A percentile compares a stretch with the other conserved stretches of the same genome.
These are phyloP conservation scores for Elephas maximus DNA, from an alignment of 2,113 vertebrate species.

Conservation along the genomic window DNA sequence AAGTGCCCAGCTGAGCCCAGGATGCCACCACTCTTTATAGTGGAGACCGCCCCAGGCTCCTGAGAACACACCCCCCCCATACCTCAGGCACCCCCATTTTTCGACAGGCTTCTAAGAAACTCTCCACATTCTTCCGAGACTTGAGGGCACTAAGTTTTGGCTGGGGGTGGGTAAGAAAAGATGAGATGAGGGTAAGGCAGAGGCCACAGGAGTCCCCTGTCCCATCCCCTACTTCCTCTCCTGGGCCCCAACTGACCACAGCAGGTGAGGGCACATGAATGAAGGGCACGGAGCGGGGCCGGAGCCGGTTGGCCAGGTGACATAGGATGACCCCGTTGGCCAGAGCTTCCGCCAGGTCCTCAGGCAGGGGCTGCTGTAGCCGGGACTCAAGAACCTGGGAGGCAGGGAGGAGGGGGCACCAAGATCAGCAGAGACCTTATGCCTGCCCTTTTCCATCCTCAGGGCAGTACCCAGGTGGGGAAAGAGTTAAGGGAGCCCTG, in stretches of 20 bases:
- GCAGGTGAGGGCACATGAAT: slow-evolving; percentile 95
- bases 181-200: neutral
- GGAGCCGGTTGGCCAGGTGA: slow-evolving; percentile 93
- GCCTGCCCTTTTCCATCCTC: neutral
- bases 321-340: slow-evolving; percentile 93
- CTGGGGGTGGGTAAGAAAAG: slow-evolving; percentile 82
- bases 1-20: neutral
- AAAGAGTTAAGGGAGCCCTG: neutral
- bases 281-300: slow-evolving; percentile 91
- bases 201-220: no score
- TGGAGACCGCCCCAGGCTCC: neutral
- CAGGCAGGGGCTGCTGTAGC: slow-evolving; percentile 89
- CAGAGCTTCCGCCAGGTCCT: slow-evolving; percentile 92
- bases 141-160: slow-evolving; percentile 94
- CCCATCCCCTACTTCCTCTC: neutral
- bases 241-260: slow-evolving; percentile 90
- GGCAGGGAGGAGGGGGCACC: neutral
- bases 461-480: neutral
- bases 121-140: slow-evolving; percentile 94
- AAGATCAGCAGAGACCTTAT: no score
- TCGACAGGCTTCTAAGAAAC: slow-evolving; percentile 93
- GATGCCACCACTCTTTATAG: neutral
- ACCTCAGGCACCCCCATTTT: slow-evolving; percentile 95
- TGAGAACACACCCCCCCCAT: slow-evolving; percentile 53
- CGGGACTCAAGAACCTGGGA: slow-evolving; percentile 90